phyloP scores from a whole-genome alignment of 1,140 invertebrate genomes.

The Drosophila bocqueti region DNA sequence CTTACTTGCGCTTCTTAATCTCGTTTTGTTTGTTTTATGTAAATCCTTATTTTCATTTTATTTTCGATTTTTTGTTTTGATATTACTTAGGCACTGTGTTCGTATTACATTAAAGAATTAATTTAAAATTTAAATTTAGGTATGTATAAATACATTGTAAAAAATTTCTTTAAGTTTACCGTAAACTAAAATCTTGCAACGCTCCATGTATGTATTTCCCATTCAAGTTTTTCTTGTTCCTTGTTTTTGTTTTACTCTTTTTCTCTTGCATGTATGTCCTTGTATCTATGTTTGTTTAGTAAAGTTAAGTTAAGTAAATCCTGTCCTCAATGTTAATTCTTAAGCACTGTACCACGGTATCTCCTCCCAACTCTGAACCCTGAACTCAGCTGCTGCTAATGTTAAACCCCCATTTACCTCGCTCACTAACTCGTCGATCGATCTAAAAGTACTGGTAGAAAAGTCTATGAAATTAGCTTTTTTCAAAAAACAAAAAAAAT shows the following conservation, averaged over 20 bases:
- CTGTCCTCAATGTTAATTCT: conserved; percentile 50
- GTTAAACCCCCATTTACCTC: conserved; percentile 52
- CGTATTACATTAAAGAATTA: conserved; percentile 85
- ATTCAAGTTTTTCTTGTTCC: conserved; percentile 38
- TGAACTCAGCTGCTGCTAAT: conserved; percentile 47
- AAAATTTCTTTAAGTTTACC: conserved; percentile 84
- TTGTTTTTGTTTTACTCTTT: conserved; percentile 19
- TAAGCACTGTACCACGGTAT: conserved; percentile 53
- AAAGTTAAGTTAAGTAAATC: conserved; percentile 45
- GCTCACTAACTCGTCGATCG: conserved; percentile 22
- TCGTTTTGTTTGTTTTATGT: conserved; percentile 59
- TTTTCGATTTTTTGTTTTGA: conserved; percentile 74
- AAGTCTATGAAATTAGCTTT: conserved; percentile 56
- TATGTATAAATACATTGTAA: conserved; percentile 84
- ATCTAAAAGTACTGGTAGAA: conserved; percentile 71
- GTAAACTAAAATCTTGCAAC: conserved; percentile 83
- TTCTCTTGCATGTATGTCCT: conserved; percentile 41
- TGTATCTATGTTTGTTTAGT: conserved; percentile 48
- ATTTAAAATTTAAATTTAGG: conserved; percentile 84
- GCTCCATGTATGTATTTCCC: conserved; percentile 66
- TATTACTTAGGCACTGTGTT: conserved; percentile 85
- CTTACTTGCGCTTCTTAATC: conserved; percentile 75
- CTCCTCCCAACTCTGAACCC: conserved; percentile 16
- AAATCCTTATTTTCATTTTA: conserved; percentile 59
- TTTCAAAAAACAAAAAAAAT: conserved; percentile 20